These are phyloP conservation scores for Pammene aurita DNA, from an alignment of 2,888 invertebrate species.

Conservation along the genomic window DNA sequence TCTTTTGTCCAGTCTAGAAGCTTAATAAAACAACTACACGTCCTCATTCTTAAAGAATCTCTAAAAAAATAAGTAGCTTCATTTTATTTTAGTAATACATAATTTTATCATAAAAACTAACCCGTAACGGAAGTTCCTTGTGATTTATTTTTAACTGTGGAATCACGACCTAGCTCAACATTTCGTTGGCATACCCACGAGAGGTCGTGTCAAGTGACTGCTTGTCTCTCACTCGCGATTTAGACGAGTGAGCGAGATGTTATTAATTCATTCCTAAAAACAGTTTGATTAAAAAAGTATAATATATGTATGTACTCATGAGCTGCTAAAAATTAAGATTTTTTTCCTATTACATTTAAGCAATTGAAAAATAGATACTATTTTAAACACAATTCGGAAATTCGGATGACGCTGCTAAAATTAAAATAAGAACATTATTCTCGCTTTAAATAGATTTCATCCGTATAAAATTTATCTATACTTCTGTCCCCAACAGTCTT, in stretches of 20 bases:
- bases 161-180: slow-evolving; percentile 24
- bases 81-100: neutral
- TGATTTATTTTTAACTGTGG: slow-evolving; percentile 17
- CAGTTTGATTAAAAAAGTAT: neutral
- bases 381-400: no score
- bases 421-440: no score
- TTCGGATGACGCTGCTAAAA: no score
- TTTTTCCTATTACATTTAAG: neutral
- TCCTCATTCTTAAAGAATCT: neutral
- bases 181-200: neutral
- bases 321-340: neutral
- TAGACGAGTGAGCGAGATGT: slow-evolving; percentile 1
- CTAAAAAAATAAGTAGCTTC: neutral
- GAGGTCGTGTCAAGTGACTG: slow-evolving; percentile 5
- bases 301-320: neutral
- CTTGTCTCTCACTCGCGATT: slow-evolving; percentile 6
- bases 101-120: neutral
- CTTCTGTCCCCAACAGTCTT: slow-evolving; percentile 5
- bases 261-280: slow-evolving; percentile 7
- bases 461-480: neutral
- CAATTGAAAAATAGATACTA: no score
- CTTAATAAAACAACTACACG: slow-evolving; percentile 1
- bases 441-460: neutral
- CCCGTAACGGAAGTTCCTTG: neutral
- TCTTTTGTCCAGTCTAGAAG: slow-evolving; percentile 1